These are phyloP conservation scores for Leucophenga varia DNA, from an alignment of 1,140 invertebrate genomes.

Conservation along the genomic window DNA sequence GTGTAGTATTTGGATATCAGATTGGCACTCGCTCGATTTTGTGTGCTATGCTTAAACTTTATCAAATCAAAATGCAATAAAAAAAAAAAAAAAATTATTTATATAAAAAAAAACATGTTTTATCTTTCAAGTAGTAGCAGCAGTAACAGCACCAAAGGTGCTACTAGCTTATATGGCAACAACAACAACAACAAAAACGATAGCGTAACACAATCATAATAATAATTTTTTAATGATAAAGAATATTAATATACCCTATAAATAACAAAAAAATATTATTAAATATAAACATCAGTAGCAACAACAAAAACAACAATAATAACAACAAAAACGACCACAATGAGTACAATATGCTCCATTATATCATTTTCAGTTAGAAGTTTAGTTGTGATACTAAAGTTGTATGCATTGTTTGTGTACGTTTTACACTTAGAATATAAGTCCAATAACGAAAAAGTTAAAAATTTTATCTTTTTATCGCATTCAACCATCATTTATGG, in stretches of 20 bases:
- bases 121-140: conserved; percentile 56
- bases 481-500: conserved; percentile 52
- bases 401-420: conserved; percentile 24
- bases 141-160: no score
- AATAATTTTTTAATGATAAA: conserved; percentile 49
- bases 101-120: conserved; percentile 55
- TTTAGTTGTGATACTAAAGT: conserved; percentile 19
- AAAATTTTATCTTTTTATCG: conserved; percentile 55
- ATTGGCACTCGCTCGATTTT: conserved; percentile 32
- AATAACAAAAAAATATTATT: conserved; percentile 51
- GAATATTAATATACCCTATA: conserved; percentile 56
- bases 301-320: conserved; percentile 28
- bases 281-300: conserved; percentile 30
- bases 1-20: conserved; percentile 49
- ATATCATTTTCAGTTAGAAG: no score
- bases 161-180: conserved; percentile 30
- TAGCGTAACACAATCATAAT: conserved; percentile 19
- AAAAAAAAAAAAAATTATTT: no score
- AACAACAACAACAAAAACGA: conserved; percentile 11
- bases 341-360: no score
- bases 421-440: conserved; percentile 44
- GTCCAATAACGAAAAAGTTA: conserved; percentile 34
- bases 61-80: conserved; percentile 55
- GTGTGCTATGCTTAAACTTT: conserved; percentile 32
- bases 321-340: conserved; percentile 47